phyloP scores from a whole-genome alignment of 2,888 invertebrate species.

The Eupithecia exiguata region DNA sequence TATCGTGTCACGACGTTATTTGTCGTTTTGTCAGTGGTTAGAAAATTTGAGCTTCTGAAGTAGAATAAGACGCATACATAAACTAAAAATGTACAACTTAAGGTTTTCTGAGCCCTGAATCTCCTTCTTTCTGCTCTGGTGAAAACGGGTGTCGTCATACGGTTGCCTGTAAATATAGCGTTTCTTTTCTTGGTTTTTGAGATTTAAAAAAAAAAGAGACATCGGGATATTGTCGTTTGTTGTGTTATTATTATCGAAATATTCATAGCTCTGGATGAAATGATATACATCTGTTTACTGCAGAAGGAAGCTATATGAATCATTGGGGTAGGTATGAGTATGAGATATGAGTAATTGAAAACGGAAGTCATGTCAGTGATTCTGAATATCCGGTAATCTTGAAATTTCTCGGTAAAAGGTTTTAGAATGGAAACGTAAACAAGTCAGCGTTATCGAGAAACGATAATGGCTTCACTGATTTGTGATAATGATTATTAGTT shows the following conservation, averaged over 20 bases:
- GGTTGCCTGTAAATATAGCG: not conserved
- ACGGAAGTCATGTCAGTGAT: constrained; percentile 29
- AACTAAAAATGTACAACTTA: not conserved
- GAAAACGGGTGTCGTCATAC: not conserved
- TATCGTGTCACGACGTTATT: constrained; percentile 8
- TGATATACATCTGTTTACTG: not conserved
- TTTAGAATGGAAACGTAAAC: constrained; percentile 20
- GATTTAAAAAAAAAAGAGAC: not conserved
- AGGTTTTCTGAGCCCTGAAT: not conserved
- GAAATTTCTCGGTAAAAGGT: constrained; percentile 20
- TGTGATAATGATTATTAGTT: not conserved
- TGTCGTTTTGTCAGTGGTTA: not conserved
- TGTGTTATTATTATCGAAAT: too few species aligned
- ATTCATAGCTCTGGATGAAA: not conserved
- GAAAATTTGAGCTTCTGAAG: not conserved
- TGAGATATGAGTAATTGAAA: constrained; percentile 30
- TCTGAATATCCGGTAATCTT: constrained; percentile 29
- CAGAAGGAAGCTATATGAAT: not conserved
- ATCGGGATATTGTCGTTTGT: not conserved
- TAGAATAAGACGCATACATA: not conserved
- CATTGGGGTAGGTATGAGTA: not conserved
- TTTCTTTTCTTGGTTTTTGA: not conserved
- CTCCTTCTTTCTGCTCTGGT: not conserved
- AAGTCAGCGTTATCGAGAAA: constrained; percentile 6
- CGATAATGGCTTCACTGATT: constrained; percentile 2